Base-by-base conservation (phyloP, 1,140 invertebrate genomes). In the Armadillidium nasatum region DNA sequence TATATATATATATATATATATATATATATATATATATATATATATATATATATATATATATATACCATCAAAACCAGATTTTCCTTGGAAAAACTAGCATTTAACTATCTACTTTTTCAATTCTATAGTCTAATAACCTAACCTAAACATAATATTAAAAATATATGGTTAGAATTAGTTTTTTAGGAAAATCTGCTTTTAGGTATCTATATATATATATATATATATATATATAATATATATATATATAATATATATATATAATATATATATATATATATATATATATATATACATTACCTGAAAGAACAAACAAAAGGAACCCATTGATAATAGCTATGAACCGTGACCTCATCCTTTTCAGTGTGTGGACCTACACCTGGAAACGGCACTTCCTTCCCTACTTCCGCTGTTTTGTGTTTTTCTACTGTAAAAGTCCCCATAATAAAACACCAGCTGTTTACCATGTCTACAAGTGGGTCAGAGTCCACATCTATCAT, bases 401-500 rank as follows among this genome's bases (percentile, higher is more conserved):
- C 79, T 10, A 76, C 72, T 69, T 80, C 46, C 21, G 68, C 66
- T 7, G 60, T 69, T 66, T 78, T 76, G 43, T 77, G 77, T 50
- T 66, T 82, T 82, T 74, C 83, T 80, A 96, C 84, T 3, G 93
- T 85, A 79, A 85, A 86, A 3, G 85, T 86, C 13, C 84, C 81
- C 76, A 85, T 85, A 70, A 86, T 86, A 82, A 82, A 86, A 81
- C 85, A 87, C 81, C 87, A 87, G 7, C 83, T 86, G 80, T 86
- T 85, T 67, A 84, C 83, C 66, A 86, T 84, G 82, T 86, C 79
- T 84, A 83, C 78, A n/a, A 84, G 89, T 7, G 87, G 87, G 0
- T 91, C 92, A 73, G 94, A 84, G 21, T 90, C 88, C 7, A 80
- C 79, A 0, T 74, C 73, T 13, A 93, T 91, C 82, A 95, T 94